phyloP scores from a whole-genome alignment of 2,888 invertebrate species.

The Leptinotarsa rubiginosa region DNA sequence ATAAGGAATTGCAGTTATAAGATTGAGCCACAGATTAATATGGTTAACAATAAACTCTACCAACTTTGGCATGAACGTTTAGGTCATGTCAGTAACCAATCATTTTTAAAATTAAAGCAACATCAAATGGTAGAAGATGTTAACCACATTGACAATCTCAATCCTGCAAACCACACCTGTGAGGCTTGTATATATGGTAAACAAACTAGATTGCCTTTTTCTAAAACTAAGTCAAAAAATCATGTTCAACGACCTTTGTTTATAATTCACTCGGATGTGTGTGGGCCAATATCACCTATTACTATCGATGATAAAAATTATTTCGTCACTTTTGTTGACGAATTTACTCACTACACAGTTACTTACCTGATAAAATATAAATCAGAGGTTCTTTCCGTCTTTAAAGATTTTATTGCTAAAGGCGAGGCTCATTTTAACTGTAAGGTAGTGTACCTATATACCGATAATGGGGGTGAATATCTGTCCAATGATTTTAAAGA shows the following conservation, averaged over 20 bases:
- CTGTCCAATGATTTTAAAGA: constrained; percentile 45
- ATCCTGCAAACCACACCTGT: constrained; percentile 34
- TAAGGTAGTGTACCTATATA: constrained; percentile 45
- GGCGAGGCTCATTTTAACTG: constrained; percentile 32
- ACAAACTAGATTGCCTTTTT: constrained; percentile 40
- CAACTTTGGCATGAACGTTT: constrained; percentile 4
- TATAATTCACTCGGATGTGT: constrained; percentile 31
- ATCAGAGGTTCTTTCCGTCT: constrained; percentile 38
- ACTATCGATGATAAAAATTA: constrained; percentile 42
- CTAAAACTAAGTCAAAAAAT: constrained; percentile 34
- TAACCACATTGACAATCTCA: constrained; percentile 29
- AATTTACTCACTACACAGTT: constrained; percentile 59
- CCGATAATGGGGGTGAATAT: constrained; percentile 42
- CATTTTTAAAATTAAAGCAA: constrained; percentile 20
- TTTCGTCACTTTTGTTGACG: constrained; percentile 58
- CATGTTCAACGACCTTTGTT: constrained; percentile 28
- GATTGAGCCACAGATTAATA: constrained; percentile 23
- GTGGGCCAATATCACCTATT: constrained; percentile 45
- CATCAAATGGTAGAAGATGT: constrained; percentile 19
- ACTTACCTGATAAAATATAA: constrained; percentile 50
- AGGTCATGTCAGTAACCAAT: constrained; percentile 23
- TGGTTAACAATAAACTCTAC: constrained; percentile 13
- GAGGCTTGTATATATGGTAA: constrained; percentile 42
- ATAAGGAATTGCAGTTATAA: not conserved
- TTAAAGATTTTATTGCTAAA: constrained; percentile 43